Conservation (phyloP, 2,797 vertebrate genomes). For the Tarsius wallacei region DNA sequence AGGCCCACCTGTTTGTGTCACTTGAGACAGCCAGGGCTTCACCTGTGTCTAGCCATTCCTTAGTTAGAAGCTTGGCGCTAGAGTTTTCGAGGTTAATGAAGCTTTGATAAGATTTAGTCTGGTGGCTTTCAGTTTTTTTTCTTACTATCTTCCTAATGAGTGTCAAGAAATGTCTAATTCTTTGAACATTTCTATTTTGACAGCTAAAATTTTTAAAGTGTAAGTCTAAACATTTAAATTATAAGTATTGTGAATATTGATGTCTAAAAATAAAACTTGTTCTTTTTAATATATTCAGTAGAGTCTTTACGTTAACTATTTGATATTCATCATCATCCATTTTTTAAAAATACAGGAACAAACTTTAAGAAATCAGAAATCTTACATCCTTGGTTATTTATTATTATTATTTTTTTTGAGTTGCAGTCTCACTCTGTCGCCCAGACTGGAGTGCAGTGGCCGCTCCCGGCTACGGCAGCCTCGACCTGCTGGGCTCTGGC, state of each 20-base stretch:
- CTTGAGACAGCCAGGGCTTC: background rate
- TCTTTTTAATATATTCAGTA: conserved; percentile 1
- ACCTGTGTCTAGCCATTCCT: background rate
- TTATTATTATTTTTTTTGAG: no score
- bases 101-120: background rate
- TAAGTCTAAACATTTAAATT: background rate
- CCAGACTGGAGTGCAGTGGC: no score
- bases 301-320: conserved; percentile 1
- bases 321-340: background rate
- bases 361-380: conserved; percentile 31
- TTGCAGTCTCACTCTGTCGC: no score
- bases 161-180: background rate
- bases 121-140: background rate
- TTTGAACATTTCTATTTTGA: background rate
- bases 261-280: conserved; percentile 41
- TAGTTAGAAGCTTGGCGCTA: background rate
- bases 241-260: background rate
- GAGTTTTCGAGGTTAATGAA: background rate
- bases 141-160: background rate
- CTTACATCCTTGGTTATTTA: background rate
- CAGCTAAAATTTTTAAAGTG: background rate
- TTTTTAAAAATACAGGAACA: background rate
- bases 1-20: background rate
- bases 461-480: no score
- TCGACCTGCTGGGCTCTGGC: no score